Evolutionary conservation across 2,113 vertebrate species (phyloP).

Genomic region (Etheostoma spectabile): DNA sequence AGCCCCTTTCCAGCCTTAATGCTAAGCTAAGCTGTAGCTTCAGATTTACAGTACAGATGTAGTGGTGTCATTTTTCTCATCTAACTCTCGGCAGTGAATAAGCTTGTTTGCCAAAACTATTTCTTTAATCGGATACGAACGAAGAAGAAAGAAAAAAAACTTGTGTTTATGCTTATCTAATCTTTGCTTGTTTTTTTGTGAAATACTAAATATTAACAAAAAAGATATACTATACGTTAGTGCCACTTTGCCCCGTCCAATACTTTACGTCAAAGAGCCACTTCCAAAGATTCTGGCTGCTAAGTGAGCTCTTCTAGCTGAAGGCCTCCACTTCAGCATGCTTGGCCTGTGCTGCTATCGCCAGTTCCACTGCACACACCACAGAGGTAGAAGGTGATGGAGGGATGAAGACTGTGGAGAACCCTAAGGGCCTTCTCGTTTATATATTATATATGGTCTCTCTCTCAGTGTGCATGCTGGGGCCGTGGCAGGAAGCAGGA

Average conservation of each 20-base stretch:
- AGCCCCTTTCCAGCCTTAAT: too few species aligned
- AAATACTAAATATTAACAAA: too few species aligned
- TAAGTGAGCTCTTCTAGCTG: not conserved
- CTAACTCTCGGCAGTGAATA: not conserved
- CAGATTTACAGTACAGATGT: not conserved
- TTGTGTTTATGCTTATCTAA: too few species aligned
- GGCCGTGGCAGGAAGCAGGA: conserved; percentile 23
- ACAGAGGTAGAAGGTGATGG: conserved; percentile 17
- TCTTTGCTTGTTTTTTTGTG: too few species aligned
- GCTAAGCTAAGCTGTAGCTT: not conserved
- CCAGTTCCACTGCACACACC: not conserved
- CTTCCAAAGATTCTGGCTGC: not conserved
- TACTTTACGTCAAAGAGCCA: not conserved
- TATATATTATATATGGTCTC: not conserved
- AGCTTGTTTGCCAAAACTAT: not conserved
- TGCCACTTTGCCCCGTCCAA: not conserved
- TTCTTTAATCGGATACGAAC: not conserved
- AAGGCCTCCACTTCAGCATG: conserved; percentile 5
- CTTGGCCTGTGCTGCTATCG: not conserved
- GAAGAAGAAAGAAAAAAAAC: not conserved
- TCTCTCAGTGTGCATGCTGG: conserved; percentile 7
- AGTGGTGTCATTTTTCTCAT: not conserved
- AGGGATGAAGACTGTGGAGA: not conserved
- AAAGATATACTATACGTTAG: too few species aligned
- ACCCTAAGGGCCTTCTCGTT: conserved; percentile 38